These are phyloP conservation scores for Sylvia atricapilla DNA, from an alignment of 2,113 vertebrate genomes.

Conservation along the genomic window DNA sequence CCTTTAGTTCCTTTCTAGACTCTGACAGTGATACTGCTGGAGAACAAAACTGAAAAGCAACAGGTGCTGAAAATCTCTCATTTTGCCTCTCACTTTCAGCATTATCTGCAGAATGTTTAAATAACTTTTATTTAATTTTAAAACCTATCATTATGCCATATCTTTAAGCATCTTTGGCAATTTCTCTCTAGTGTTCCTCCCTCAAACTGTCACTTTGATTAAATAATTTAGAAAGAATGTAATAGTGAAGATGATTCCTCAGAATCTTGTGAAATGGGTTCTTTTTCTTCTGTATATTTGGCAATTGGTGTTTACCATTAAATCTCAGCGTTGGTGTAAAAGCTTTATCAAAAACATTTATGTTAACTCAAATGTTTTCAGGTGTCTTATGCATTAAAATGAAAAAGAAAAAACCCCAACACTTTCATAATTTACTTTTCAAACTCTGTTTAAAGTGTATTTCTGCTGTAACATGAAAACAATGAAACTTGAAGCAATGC, in stretches of 20 bases:
- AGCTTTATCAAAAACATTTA: not conserved
- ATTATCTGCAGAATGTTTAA: not conserved
- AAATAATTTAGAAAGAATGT: constrained; percentile 3
- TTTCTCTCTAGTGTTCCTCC: not conserved
- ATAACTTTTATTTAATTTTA: not conserved
- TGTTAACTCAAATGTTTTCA: not conserved
- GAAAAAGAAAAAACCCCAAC: not conserved
- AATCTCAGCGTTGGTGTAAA: not conserved
- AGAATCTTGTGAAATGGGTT: not conserved
- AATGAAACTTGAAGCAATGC: not conserved
- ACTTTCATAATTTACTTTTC: constrained; percentile 15
- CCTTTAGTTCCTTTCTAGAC: not conserved
- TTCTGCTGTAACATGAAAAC: not conserved
- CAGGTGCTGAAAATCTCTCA: not conserved
- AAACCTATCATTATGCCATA: not conserved
- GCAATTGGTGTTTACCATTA: not conserved
- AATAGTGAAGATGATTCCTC: not conserved
- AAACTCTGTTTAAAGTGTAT: not conserved
- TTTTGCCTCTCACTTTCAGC: not conserved
- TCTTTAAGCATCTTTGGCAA: not conserved
- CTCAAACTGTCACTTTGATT: not conserved
- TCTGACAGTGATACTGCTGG: not conserved
- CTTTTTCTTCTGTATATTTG: not conserved
- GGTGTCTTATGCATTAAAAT: not conserved
- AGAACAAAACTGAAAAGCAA: not conserved